Conservation (phyloP, 2,113 vertebrate genomes). For the Paratilapia polleni region DNA sequence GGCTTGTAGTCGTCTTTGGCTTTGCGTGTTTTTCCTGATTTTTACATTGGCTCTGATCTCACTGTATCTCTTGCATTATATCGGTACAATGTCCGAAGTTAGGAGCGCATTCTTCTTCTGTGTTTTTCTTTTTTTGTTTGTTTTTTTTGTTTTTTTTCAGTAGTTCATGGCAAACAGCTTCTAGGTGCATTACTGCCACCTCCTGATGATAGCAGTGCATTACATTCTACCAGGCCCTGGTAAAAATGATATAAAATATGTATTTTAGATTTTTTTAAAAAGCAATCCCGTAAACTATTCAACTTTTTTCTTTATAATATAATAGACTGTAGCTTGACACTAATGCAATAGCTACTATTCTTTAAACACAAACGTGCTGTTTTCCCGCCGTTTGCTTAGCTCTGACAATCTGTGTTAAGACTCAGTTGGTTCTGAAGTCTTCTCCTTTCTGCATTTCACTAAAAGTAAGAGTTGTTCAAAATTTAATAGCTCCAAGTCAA, state of each 20-base stretch:
- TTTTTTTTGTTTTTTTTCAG: neutral
- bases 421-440: neutral
- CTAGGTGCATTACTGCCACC: neutral
- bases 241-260: too few relatives aligned
- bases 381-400: neutral
- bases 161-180: neutral
- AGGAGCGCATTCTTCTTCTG: neutral
- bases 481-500: neutral
- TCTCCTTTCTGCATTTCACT: neutral
- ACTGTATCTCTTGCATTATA: neutral
- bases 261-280: neutral
- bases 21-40: too few relatives aligned
- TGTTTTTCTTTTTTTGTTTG: neutral
- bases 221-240: too few relatives aligned
- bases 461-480: neutral
- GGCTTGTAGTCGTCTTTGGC: neutral
- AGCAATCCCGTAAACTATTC: too few relatives aligned
- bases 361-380: neutral
- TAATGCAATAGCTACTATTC: neutral
- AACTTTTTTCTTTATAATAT: too few relatives aligned
- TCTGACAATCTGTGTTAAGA: neutral
- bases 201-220: neutral
- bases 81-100: fast-evolving
- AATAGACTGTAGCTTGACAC: neutral
- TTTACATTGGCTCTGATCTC: neutral